Percentiles rank a stretch among this genome's conserved stretches.
phyloP scores from a whole-genome alignment of 2,113 vertebrate genomes.

The Atractosteus spatula region DNA sequence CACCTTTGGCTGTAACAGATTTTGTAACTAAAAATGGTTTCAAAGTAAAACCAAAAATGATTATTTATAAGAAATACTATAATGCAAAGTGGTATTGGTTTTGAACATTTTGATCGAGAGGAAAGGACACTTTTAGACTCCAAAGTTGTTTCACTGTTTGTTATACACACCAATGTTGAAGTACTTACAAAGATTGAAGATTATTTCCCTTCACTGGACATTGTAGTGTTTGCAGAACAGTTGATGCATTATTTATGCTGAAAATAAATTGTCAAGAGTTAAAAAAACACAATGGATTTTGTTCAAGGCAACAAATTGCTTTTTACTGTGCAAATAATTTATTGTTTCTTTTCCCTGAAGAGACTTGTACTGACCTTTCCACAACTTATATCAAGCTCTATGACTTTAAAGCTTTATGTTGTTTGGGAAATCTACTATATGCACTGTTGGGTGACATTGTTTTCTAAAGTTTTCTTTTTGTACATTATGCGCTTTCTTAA shows the following conservation, averaged over 20 bases:
- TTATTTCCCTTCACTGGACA: constrained; percentile 68
- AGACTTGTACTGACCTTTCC: constrained; percentile 68
- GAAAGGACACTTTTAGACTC: constrained; percentile 56
- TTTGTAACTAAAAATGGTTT: too few relatives aligned
- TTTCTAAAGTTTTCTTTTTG: too few relatives aligned
- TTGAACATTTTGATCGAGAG: too few relatives aligned
- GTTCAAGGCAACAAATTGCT: constrained; percentile 74
- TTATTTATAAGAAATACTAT: not conserved
- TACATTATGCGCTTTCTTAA: too few relatives aligned
- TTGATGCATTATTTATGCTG: constrained; percentile 76
- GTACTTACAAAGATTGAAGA: constrained; percentile 66
- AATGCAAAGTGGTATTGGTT: constrained; percentile 19
- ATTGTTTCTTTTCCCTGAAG: constrained; percentile 64
- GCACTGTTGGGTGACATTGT: too few relatives aligned
- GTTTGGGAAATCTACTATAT: too few relatives aligned
- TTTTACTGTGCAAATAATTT: constrained; percentile 80
- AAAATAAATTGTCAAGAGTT: constrained; percentile 77
- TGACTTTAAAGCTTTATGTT: constrained; percentile 31
- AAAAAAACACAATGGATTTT: constrained; percentile 75
- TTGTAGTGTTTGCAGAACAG: constrained; percentile 61
- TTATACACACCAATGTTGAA: constrained; percentile 70
- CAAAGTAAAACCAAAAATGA: not conserved
- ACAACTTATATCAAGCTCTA: constrained; percentile 61
- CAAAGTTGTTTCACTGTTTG: constrained; percentile 65
- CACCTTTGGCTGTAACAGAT: too few relatives aligned